Evolutionary conservation across 1,140 invertebrate species (phyloP).

Genomic region (Micrasema minimum): DNA sequence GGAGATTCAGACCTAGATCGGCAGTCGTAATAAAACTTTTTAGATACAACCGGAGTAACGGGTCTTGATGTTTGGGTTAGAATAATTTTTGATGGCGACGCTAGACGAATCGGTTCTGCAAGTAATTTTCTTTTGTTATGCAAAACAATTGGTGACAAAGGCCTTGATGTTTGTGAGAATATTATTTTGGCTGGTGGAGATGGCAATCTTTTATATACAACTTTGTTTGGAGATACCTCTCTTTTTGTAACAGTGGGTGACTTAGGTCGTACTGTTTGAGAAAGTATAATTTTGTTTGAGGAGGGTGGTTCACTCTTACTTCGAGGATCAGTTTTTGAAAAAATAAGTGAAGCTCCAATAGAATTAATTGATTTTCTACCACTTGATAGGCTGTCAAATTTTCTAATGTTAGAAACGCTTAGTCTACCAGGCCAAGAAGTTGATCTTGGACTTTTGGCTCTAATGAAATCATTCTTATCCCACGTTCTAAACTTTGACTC

Average conservation of each 20-base stretch:
- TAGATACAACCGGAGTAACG: constrained; percentile 49
- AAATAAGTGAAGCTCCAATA: constrained; percentile 56
- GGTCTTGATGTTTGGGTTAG: constrained; percentile 55
- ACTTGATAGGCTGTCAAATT: constrained; percentile 60
- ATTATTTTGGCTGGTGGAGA: constrained; percentile 59
- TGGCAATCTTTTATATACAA: constrained; percentile 51
- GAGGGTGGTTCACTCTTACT: constrained; percentile 68
- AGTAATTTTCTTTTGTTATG: constrained; percentile 52
- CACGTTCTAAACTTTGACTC: constrained; percentile 77
- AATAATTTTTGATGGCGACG: constrained; percentile 58
- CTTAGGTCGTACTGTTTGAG: constrained; percentile 62
- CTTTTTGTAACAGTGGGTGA: constrained; percentile 56
- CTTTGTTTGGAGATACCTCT: constrained; percentile 51
- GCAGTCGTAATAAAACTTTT: constrained; percentile 36
- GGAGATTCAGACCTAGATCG: constrained; percentile 50
- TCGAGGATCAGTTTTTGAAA: constrained; percentile 56
- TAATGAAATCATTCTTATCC: constrained; percentile 66
- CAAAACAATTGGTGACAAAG: constrained; percentile 57
- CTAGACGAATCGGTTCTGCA: constrained; percentile 40
- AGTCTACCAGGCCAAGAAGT: constrained; percentile 65
- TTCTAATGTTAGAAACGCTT: constrained; percentile 55
- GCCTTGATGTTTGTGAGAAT: constrained; percentile 60
- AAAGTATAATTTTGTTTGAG: constrained; percentile 63
- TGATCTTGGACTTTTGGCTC: constrained; percentile 58
- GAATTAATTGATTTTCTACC: constrained; percentile 14